Evolutionary conservation across 2,888 invertebrate genomes (phyloP).

Genomic region (Chymomyza caudatula): DNA sequence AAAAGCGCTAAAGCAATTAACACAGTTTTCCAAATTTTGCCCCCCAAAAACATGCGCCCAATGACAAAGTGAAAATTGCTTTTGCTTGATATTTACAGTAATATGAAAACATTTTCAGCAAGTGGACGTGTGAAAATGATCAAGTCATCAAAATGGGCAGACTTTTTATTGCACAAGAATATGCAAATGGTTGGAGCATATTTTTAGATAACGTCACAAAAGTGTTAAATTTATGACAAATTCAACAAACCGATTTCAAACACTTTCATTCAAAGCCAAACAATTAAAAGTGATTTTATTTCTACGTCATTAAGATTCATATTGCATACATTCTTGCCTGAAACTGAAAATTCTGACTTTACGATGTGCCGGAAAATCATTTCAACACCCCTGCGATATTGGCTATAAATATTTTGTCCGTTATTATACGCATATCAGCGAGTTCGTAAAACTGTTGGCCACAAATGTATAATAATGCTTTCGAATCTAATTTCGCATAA

Average conservation of each 20-base stretch:
- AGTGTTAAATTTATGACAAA: no score
- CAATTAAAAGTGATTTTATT: background rate
- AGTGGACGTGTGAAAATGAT: constrained; percentile 3
- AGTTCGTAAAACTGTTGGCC: background rate
- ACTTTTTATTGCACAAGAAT: background rate
- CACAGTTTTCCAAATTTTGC: constrained; percentile 23
- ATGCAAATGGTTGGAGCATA: no score
- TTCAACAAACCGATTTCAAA: no score
- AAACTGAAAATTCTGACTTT: background rate
- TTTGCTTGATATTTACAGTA: constrained; percentile 15
- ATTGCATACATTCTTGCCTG: background rate
- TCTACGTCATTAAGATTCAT: background rate
- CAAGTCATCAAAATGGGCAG: constrained; percentile 29
- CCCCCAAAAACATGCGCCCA: constrained; percentile 8
- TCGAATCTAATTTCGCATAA: background rate
- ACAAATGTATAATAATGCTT: constrained; percentile 1
- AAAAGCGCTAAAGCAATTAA: constrained; percentile 36
- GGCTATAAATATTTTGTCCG: background rate
- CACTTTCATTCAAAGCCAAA: background rate
- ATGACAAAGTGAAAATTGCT: background rate
- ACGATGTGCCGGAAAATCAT: background rate
- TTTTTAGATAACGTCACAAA: no score
- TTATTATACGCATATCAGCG: background rate
- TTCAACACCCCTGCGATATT: background rate
- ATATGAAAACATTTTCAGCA: background rate